phyloP scores from a whole-genome alignment of 2,113 vertebrate species.

The Symphodus melops region DNA sequence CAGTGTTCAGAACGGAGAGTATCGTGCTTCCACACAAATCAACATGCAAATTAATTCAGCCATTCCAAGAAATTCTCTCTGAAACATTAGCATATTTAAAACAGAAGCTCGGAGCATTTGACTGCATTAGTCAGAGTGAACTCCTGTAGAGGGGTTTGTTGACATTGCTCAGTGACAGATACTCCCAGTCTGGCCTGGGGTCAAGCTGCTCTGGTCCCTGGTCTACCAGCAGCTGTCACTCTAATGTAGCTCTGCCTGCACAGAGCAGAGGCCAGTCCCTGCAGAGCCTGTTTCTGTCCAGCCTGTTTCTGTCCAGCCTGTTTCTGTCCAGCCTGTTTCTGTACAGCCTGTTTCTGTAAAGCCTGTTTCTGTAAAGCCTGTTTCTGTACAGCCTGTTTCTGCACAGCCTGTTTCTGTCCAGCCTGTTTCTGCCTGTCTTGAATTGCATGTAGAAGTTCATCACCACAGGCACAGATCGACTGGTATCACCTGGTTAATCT shows the following conservation, averaged over 20 bases:
- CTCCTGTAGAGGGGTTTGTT: constrained; percentile 41
- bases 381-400: too few relatives aligned
- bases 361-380: too few relatives aligned
- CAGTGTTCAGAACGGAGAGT: constrained; percentile 24
- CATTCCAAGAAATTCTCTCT: constrained; percentile 46
- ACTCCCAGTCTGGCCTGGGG: constrained; percentile 50
- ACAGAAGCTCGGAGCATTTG: constrained; percentile 54
- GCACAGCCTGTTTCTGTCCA: too few relatives aligned
- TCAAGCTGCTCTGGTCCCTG: constrained; percentile 50
- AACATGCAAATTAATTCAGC: constrained; percentile 64
- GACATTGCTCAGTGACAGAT: constrained; percentile 65
- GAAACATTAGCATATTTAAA: constrained; percentile 64
- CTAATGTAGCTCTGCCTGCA: constrained; percentile 55
- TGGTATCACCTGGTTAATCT: too few relatives aligned
- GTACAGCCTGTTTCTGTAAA: too few relatives aligned
- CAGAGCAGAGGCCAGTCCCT: constrained; percentile 29
- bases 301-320: too few relatives aligned
- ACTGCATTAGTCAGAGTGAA: constrained; percentile 58
- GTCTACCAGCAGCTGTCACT: constrained; percentile 77
- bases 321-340: too few relatives aligned
- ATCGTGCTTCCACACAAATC: constrained; percentile 39
- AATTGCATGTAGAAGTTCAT: too few relatives aligned
- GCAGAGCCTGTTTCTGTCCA: constrained; percentile 4
- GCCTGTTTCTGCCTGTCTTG: too few relatives aligned
- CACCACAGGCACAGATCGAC: too few relatives aligned